phyloP scores from a whole-genome alignment of 1,140 invertebrate species.

The Teleogryllus occipitalis region DNA sequence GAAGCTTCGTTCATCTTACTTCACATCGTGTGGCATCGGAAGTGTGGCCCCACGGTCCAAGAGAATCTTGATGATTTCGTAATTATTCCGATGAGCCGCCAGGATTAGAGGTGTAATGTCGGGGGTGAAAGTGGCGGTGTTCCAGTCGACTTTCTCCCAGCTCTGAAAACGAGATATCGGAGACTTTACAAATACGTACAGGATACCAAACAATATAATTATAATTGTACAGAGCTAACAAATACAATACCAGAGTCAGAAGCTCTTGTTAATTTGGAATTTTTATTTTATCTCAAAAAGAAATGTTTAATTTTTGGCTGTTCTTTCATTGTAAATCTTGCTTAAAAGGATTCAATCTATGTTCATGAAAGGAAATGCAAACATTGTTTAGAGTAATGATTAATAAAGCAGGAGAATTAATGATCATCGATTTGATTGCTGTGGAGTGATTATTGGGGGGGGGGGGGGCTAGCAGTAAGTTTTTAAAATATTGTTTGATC shows the following conservation, averaged over 20 bases:
- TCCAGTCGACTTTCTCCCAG: constrained; percentile 75
- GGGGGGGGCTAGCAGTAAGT: no score
- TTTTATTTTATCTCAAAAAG: no score
- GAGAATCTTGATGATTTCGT: constrained; percentile 87
- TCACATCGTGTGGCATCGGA: constrained; percentile 78
- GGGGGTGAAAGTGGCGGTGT: constrained; percentile 75
- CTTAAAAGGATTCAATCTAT: no score
- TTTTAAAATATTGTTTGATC: no score
- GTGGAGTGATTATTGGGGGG: no score
- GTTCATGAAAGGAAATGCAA: no score
- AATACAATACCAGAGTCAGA: neutral
- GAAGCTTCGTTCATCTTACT: constrained; percentile 35
- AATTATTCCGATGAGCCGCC: constrained; percentile 88
- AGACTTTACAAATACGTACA: neutral
- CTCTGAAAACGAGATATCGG: constrained; percentile 44
- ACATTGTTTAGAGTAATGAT: no score
- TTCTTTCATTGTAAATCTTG: no score
- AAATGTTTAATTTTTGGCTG: no score
- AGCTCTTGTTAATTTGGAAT: neutral
- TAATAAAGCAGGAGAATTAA: no score
- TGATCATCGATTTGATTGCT: no score
- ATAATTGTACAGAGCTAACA: neutral
- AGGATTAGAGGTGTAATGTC: constrained; percentile 88
- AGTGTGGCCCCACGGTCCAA: constrained; percentile 78
- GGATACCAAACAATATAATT: neutral